Base-by-base conservation (phyloP, 1,140 invertebrate genomes). In the Vollenhovia emeryi region DNA sequence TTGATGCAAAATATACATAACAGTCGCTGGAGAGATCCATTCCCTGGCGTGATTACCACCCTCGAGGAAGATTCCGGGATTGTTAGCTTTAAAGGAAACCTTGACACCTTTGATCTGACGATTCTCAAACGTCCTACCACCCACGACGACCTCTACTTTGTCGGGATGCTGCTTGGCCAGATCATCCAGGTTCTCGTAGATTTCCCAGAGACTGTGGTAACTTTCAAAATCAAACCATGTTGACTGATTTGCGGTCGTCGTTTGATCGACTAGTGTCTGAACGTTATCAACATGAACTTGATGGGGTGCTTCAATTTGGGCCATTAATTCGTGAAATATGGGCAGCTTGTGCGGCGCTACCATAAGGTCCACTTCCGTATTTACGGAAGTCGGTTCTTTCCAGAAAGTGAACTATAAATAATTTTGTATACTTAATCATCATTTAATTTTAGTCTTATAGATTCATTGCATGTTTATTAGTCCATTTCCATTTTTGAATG, bases 21-120 rank as follows among this genome's bases (percentile, higher is more conserved):
- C 94, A 0, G 96, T 96, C 0, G 97, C 97, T 3, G 97, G 96
- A 18, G 96, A 95, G 6, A 98, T 96, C 97, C 97, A 98, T 94
- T 98, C 97, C 57, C 97, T 95, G 0, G 97, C 97, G 91, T 98
- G 97, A 21, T 97, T 97, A 76, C 96, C 95, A 84, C 60, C 33
- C 1, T 62, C 60, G 9, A 62, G 3, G 18, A 62, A 62, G 6
- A 62, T 33, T 62, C 60, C 60, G 1, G 60, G 33, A 62, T 62
- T 62, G 30, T 36, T 36, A 0, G 8, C 2, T n/a, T 62, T 62
- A 62, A 62, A 62, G 33, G 60, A 62, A 36, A 62, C 15, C 9
- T 62, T 62, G 8, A 62, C 33, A 4, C 60, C 60, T 36, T 62
- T 36, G 33, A 62, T 62, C 1, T 36, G 3, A 36, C 60, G 60